Conservation (phyloP, 2,888 invertebrate genomes). For the Antheraea assamensis region DNA sequence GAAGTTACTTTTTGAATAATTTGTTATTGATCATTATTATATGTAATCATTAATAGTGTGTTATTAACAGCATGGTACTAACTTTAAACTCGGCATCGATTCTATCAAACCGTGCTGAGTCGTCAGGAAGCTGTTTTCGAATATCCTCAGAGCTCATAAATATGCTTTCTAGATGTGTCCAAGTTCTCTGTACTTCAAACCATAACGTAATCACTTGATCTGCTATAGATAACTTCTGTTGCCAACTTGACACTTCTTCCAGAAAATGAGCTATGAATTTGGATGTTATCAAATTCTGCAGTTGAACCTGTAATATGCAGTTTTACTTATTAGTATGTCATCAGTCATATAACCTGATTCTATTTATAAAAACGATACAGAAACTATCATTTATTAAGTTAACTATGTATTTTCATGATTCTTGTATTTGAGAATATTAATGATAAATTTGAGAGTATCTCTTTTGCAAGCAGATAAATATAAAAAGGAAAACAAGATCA, state of each 20-base stretch:
- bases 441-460: neutral
- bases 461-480: neutral
- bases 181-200: constrained; percentile 98
- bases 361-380: neutral
- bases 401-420: neutral
- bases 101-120: constrained; percentile 94
- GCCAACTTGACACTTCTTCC: constrained; percentile 97
- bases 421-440: neutral
- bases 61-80: constrained; percentile 25
- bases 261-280: constrained; percentile 98
- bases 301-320: constrained; percentile 85
- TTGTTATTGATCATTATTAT: neutral
- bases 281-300: constrained; percentile 97
- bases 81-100: constrained; percentile 96
- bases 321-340: neutral
- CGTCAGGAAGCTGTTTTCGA: constrained; percentile 95
- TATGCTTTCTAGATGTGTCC: constrained; percentile 98
- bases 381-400: neutral
- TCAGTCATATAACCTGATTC: neutral
- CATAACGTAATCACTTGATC: constrained; percentile 96
- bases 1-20: neutral
- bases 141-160: constrained; percentile 99
- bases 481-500: neutral
- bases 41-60: neutral
- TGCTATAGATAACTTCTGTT: constrained; percentile 94